A percentile compares a stretch with the other conserved stretches of the same genome.
phyloP scores from a whole-genome alignment of 2,797 vertebrate species.

The Taeniopygia guttata region DNA sequence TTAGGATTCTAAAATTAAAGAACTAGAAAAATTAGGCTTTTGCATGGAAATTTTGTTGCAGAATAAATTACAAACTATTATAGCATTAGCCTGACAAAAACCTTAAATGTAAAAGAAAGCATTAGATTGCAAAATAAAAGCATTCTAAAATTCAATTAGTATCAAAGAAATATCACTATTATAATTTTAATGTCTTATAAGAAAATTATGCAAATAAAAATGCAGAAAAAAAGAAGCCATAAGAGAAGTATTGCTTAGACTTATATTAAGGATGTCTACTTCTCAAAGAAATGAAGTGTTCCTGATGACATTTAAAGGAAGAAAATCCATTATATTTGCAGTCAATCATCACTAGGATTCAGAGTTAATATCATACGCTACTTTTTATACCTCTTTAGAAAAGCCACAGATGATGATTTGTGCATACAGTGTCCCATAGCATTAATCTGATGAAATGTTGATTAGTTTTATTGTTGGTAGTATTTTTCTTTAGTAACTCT shows the following conservation, averaged over 20 bases:
- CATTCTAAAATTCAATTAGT: not conserved
- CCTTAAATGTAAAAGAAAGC: not conserved
- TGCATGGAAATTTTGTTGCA: not conserved
- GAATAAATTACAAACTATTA: not conserved
- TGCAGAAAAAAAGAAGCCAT: not conserved
- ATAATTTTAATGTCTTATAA: not conserved
- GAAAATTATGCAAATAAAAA: not conserved
- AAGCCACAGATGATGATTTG: not conserved
- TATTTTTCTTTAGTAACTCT: not conserved
- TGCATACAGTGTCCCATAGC: not conserved
- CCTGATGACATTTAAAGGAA: not conserved
- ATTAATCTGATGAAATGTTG: not conserved
- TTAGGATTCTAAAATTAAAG: not conserved
- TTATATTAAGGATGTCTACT: not conserved
- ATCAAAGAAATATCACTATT: not conserved
- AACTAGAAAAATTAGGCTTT: not conserved
- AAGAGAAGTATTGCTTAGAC: not conserved
- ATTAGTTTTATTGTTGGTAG: not conserved
- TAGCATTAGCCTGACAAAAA: not conserved
- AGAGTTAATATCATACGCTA: not conserved
- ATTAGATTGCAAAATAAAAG: not conserved
- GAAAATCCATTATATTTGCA: not conserved
- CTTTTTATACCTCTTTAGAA: not conserved
- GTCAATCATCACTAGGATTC: not conserved
- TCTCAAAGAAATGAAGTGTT: not conserved